These are phyloP conservation scores for Cynopterus brachyotis DNA, from an alignment of 2,113 vertebrate species.

Conservation along the genomic window DNA sequence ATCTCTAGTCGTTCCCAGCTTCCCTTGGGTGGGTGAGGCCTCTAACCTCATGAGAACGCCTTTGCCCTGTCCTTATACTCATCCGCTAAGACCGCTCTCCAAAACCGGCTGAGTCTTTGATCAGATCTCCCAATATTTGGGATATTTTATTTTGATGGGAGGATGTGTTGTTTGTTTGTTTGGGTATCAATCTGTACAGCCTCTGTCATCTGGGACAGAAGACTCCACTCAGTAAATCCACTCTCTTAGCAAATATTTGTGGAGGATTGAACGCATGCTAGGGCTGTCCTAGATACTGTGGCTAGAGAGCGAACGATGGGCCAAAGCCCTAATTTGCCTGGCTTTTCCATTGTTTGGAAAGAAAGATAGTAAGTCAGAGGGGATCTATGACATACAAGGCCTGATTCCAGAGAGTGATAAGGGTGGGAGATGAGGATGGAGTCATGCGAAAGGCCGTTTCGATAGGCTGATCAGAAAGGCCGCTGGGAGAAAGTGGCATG, in stretches of 20 bases:
- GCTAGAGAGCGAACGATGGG: neutral
- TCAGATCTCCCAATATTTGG: neutral
- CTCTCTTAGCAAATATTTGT: neutral
- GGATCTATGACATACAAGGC: accelerated
- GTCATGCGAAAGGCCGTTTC: neutral
- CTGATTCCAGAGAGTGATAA: neutral
- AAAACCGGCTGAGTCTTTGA: neutral
- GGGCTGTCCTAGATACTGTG: neutral
- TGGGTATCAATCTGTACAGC: neutral
- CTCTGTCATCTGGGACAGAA: neutral
- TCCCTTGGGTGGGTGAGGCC: neutral
- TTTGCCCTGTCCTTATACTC: neutral
- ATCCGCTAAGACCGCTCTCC: neutral
- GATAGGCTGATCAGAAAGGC: neutral
- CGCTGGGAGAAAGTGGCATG: neutral
- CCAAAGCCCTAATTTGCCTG: too few species aligned
- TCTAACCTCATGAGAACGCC: neutral
- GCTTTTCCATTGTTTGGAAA: neutral
- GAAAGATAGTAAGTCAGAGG: neutral
- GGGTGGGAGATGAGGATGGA: accelerated
- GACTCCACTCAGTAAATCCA: neutral
- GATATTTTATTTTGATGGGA: neutral
- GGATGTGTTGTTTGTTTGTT: neutral
- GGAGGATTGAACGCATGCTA: neutral
- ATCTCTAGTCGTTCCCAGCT: neutral